Base-by-base conservation (phyloP, 1,140 invertebrate species). In the Dinoponera quadriceps region DNA sequence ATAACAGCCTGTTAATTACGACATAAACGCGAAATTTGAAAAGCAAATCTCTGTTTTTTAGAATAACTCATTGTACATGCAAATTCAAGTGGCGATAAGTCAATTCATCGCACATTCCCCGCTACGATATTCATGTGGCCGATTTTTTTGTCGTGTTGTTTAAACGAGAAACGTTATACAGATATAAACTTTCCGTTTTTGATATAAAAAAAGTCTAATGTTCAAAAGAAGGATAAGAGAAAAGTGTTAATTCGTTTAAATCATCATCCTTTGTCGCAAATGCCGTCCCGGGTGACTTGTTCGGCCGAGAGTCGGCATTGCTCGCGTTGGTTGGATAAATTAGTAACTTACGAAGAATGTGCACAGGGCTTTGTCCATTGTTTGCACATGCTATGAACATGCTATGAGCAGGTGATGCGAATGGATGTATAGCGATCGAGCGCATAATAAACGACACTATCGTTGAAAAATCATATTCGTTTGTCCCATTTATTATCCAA, bases 401-500 rank as follows among this genome's bases (percentile, higher is more conserved):
- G 29, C 2, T 55, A 49, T 1, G 27, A 18, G 2, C 18, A 48
- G 60, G 59, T n/a, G 33, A 38, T 48, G 60, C 20, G 57, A 29
- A 33, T 59, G 29, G 11, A 74, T 73, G 44, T 82, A 38, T 57
- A 29, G 57, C 48, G 29, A 38, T 49, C 55, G 65, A 62, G 20
- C 49, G 68, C 38, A 33, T 38, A 89, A 89, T 89, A 87, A 89
- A 89, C 80, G 65, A 88, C 83, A 87, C 85, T 75, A 44, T 54
- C 59, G 33, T 88, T 88, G 69, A 84, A 86, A 87, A 89, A 87
- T 89, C 74, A 75, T 86, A 80, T 89, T 84, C 85, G 78, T 89
- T 90, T 90, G 77, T 90, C 84, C 84, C 83, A 80, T 90, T 90
- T 90, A 90, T 90, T 90, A 87, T 80, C 87, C 83, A 90, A 87